Evolutionary conservation across 2,888 invertebrate genomes (phyloP).

Genomic region (Toxonevra muliebris): DNA sequence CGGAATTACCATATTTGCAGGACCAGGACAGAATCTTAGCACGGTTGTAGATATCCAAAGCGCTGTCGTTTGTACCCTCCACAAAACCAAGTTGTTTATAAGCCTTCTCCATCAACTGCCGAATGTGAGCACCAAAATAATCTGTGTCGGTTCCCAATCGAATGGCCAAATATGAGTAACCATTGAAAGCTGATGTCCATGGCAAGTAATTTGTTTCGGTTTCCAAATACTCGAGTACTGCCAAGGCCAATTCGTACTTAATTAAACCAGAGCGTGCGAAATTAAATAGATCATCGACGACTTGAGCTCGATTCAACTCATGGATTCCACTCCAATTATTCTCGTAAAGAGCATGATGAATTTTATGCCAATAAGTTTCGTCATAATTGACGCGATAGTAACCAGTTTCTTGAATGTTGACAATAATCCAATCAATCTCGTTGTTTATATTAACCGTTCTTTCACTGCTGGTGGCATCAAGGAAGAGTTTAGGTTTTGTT

Average conservation of each 20-base stretch:
- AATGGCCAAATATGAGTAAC: slow-evolving; percentile 39
- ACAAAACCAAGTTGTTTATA: slow-evolving; percentile 67
- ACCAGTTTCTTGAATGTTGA: slow-evolving; percentile 57
- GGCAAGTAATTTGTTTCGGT: slow-evolving; percentile 78
- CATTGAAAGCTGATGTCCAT: slow-evolving; percentile 74
- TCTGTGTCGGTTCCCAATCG: slow-evolving; percentile 47
- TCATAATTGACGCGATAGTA: slow-evolving; percentile 77
- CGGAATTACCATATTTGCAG: slow-evolving; percentile 70
- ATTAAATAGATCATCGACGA: slow-evolving; percentile 78
- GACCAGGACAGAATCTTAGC: slow-evolving; percentile 71
- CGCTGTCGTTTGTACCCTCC: slow-evolving; percentile 62
- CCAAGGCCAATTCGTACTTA: slow-evolving; percentile 67
- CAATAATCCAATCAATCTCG: slow-evolving; percentile 53
- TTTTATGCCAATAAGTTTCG: slow-evolving; percentile 67
- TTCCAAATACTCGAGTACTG: slow-evolving; percentile 74
- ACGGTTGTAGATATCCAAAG: slow-evolving; percentile 70
- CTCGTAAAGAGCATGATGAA: slow-evolving; percentile 43
- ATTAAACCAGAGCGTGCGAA: slow-evolving; percentile 70
- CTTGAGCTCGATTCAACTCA: slow-evolving; percentile 75
- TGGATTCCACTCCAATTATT: slow-evolving; percentile 46
- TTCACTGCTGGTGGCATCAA: slow-evolving; percentile 36
- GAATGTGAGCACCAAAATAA: slow-evolving; percentile 60
- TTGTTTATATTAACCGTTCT: slow-evolving; percentile 30
- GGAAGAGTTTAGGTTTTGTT: slow-evolving; percentile 46
- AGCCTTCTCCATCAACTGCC: slow-evolving; percentile 64